Evolutionary conservation across 2,113 vertebrate genomes (phyloP).

Genomic region (Merops nubicus): DNA sequence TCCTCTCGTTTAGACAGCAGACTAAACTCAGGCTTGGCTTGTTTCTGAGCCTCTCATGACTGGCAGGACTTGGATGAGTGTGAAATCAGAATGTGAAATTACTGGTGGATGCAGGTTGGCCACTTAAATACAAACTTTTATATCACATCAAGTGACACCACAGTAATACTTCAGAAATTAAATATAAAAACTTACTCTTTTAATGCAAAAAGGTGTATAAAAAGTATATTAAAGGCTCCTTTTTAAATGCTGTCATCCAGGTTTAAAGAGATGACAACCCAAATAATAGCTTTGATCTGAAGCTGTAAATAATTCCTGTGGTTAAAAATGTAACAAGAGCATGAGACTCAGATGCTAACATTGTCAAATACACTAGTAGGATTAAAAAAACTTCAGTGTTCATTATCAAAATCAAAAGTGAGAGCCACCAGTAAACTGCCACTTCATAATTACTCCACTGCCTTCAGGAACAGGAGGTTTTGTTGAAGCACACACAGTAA

Average conservation of each 20-base stretch:
- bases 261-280: not conserved
- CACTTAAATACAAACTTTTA: too few relatives aligned
- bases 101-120: not conserved
- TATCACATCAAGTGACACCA: not conserved
- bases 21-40: not conserved
- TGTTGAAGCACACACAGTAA: not conserved
- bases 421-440: not conserved
- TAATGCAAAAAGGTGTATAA: not conserved
- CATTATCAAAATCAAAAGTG: not conserved
- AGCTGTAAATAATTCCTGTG: constrained; percentile 5
- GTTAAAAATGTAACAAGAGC: not conserved
- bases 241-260: not conserved
- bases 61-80: too few relatives aligned
- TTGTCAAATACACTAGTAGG: not conserved
- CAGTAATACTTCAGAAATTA: not conserved
- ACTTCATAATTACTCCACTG: not conserved
- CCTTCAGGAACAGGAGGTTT: not conserved
- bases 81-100: too few relatives aligned
- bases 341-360: not conserved
- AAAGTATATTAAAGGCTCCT: not conserved
- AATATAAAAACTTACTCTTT: not conserved
- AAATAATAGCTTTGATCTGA: constrained; percentile 24
- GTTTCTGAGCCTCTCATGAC: not conserved
- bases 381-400: not conserved
- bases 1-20: not conserved